Conservation (phyloP, 2,888 invertebrate species). For the Epinotia ramella region DNA sequence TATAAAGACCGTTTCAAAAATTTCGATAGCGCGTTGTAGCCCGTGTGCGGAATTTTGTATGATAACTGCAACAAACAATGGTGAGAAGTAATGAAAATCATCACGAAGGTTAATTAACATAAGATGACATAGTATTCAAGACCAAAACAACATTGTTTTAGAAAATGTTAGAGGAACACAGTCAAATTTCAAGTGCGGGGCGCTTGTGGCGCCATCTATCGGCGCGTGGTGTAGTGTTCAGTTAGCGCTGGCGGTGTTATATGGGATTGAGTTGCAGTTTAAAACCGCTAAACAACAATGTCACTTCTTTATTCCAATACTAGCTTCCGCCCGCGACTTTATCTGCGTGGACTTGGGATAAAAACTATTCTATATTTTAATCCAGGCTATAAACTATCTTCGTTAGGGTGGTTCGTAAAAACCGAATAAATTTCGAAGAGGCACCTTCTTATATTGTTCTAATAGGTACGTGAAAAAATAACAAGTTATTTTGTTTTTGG, state of each 20-base stretch:
- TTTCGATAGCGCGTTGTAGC: conserved; percentile 65
- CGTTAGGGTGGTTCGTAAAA: no score
- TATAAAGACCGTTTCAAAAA: conserved; percentile 58
- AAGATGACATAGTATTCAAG: no score
- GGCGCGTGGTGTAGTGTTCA: neutral
- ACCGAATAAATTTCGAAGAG: no score
- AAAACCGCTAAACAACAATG: no score
- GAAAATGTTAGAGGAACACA: conserved; percentile 7
- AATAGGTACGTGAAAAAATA: no score
- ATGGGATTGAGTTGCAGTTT: neutral
- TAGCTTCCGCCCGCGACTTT: no score
- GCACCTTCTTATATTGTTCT: no score
- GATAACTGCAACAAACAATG: conserved; percentile 13
- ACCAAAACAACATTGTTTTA: neutral
- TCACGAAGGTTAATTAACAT: neutral
- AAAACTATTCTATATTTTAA: no score
- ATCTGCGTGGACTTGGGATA: no score
- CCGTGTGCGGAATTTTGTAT: conserved; percentile 45
- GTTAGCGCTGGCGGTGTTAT: neutral
- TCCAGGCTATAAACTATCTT: no score
- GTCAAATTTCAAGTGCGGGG: neutral
- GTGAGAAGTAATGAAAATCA: neutral
- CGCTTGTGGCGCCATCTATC: conserved; percentile 61
- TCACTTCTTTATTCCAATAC: neutral
- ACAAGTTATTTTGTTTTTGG: no score